Base-by-base conservation (phyloP, 2,797 vertebrate genomes). In the Poecilia picta region DNA sequence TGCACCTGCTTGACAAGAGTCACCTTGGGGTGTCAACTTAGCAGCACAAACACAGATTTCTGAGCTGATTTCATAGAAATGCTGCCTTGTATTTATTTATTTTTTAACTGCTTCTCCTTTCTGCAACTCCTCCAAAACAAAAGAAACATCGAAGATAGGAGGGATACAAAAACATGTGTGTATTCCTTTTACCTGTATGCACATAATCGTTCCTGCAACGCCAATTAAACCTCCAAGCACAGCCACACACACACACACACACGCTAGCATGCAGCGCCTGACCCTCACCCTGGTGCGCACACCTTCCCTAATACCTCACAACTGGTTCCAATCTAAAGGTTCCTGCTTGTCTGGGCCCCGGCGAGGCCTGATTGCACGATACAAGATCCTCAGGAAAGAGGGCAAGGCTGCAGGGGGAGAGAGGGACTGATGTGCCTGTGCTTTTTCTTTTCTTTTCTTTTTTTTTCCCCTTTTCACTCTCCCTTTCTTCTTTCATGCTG, bases 281-380 rank as follows among this genome's bases (percentile, higher is more conserved):
- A 93, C 92, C 92, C 89, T 78, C 81, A 86, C 88, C 87, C 88
- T 79, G 84, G 81, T 89, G 90, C 89, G 90, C 92, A 95, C 95
- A 95, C 95, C 94, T 95, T 94, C 90, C 43, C 91, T 94, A 94
- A 95, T 94, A 92, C 92, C 83, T 90, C 95, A 95, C 96, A 95
- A 96, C 93, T 96, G 96, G 95, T 96, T 96, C 93, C 93, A 96
- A 96, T 96, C 95, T 96, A 94, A 93, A 96, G 96, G 95, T 96
- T 96, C 96, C 96, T 96, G 95, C 89, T 89, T 94, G 96, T 96
- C 96, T 96, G 94, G 93, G 93, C 91, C 94, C 90, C 90, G 81
- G 90, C 90, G 86, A 92, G 91, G 94, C 94, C 93, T 96, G 94
- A 95, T 94, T 96, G 94, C 94, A 94, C 92, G 93, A 95, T 95